Base-by-base conservation (phyloP, 2,888 invertebrate genomes). In the Zele albiditarsus region DNA sequence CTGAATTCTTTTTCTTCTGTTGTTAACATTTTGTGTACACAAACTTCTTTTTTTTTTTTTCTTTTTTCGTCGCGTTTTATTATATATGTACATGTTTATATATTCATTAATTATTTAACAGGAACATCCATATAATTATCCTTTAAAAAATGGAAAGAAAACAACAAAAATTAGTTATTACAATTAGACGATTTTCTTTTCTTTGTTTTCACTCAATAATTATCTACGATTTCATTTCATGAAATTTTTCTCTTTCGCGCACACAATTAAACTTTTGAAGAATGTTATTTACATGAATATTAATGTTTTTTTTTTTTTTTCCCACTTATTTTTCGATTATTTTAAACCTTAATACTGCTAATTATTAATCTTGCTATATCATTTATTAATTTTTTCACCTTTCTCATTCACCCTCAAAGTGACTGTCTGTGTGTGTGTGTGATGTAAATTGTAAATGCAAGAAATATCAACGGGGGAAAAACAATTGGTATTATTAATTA, bases 311-410 rank as follows among this genome's bases (percentile, higher is more conserved):
- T 12, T 12, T 8, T 38, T 38, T 38, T 38, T 0, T 38, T 38
- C 12, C 38, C 0, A 12, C 10, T 38, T 38, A 2, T 8, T 38
- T 6, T 38, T 38, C 8, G 12, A 38, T 38, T 46, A 46, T 46
- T 46, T 33, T n/a, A n/a, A 46, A 46, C 46, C 46, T 46, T 16
- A 46, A 46, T 46, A 46, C 46, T 46, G 46, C n/a, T 46, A 46
- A 46, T 46, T n/a, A 46, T 46, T 46, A 16, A 46, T 46, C 46
- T 60, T 60, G 12, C 25, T 38, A 16, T 57, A 38, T 38, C 38
- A 25, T 65, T 72, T 57, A 53, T 66, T 76, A 33, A 58, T 25
- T 71, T 74, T 68, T 69, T 46, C 28, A 71, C 74, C 65, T 73
- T 78, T 74, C 69, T 70, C 38, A 38, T 38, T 65, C 46, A 69